Evolutionary conservation across 2,797 vertebrate species (phyloP).

Genomic region (Ispidina lecontei): DNA sequence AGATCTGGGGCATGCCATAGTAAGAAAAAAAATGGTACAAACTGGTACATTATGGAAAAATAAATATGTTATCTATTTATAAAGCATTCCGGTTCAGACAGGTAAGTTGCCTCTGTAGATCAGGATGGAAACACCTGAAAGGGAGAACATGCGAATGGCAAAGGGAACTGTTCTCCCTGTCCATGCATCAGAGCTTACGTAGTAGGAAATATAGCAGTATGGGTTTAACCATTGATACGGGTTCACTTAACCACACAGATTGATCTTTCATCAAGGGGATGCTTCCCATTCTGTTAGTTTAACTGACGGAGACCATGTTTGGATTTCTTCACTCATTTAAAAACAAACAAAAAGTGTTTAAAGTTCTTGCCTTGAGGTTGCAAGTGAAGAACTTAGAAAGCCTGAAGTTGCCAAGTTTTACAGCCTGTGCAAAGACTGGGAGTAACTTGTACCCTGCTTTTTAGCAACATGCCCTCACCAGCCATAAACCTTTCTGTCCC

Average conservation of each 20-base stretch:
- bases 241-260: background rate
- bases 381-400: background rate
- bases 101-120: background rate
- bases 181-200: background rate
- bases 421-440: background rate
- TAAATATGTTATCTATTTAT: background rate
- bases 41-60: background rate
- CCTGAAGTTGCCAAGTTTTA: background rate
- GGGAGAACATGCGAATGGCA: background rate
- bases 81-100: background rate
- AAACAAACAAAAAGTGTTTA: background rate
- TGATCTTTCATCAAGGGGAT: background rate
- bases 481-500: background rate
- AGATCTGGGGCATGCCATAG: background rate
- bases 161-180: background rate
- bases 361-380: background rate
- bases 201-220: background rate
- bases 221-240: background rate
- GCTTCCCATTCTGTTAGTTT: background rate
- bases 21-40: background rate
- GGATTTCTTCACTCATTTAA: background rate
- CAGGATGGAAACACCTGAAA: background rate
- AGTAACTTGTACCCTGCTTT: background rate
- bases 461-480: background rate
- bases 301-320: background rate